Evolutionary conservation across 2,888 invertebrate genomes (phyloP).

Genomic region (Ligdia adustata): DNA sequence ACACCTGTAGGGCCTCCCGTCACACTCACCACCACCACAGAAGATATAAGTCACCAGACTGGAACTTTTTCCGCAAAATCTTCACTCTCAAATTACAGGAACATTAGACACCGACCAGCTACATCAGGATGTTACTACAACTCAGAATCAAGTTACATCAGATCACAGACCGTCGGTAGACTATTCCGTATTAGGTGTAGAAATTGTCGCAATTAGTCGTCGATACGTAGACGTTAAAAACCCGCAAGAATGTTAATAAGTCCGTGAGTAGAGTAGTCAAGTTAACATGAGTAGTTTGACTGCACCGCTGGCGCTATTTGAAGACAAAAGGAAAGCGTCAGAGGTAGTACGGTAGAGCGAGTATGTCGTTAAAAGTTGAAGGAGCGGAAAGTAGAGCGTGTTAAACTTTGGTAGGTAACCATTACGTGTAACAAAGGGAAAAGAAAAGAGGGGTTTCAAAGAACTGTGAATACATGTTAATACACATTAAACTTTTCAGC

Average conservation of each 20-base stretch:
- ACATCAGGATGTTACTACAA: slow-evolving; percentile 54
- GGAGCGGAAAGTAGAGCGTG: slow-evolving; percentile 14
- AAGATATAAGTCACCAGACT: slow-evolving; percentile 63
- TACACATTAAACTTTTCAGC: too few species aligned
- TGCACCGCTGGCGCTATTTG: slow-evolving; percentile 10
- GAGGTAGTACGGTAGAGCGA: slow-evolving; percentile 15
- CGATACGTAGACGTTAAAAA: slow-evolving; percentile 28
- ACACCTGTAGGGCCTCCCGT: slow-evolving; percentile 22
- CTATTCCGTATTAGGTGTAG: slow-evolving; percentile 29
- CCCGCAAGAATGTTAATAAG: slow-evolving; percentile 29
- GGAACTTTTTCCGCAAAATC: slow-evolving; percentile 71
- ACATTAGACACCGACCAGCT: slow-evolving; percentile 42
- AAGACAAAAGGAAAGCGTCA: slow-evolving; percentile 29
- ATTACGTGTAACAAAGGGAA: slow-evolving; percentile 1
- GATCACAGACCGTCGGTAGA: slow-evolving; percentile 9
- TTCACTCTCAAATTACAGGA: slow-evolving; percentile 64
- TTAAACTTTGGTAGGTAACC: slow-evolving; percentile 1
- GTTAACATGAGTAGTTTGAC: slow-evolving; percentile 17
- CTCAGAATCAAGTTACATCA: slow-evolving; percentile 48
- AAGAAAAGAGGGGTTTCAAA: neutral
- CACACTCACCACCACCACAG: slow-evolving; percentile 37
- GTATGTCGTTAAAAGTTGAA: slow-evolving; percentile 12
- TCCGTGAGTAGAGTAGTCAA: slow-evolving; percentile 25
- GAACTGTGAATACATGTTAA: too few species aligned
- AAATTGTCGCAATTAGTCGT: slow-evolving; percentile 34